A percentile compares a stretch with the other conserved stretches of the same genome.
Conservation (phyloP, 1,140 invertebrate species). For the Lineus longissimus region DNA sequence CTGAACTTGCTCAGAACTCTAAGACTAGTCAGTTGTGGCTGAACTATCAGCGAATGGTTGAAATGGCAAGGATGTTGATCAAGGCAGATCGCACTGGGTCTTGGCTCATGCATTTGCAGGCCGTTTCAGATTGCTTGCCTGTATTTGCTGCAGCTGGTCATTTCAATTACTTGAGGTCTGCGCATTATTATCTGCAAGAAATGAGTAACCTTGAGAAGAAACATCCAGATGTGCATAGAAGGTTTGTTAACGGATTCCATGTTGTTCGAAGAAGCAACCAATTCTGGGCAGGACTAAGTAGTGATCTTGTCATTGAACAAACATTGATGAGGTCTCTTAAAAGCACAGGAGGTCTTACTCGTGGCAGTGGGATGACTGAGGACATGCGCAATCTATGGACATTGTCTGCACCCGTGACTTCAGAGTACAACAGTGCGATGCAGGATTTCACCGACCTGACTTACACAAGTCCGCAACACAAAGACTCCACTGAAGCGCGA, state of each 20-base stretch:
- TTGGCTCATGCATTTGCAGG: conserved; percentile 20
- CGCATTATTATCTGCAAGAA: conserved; percentile 53
- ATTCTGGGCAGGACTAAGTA: not conserved
- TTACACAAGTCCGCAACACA: too few species aligned
- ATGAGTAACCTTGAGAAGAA: conserved; percentile 35
- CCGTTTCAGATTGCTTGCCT: conserved; percentile 45
- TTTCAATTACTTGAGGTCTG: conserved; percentile 54
- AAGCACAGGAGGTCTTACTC: not conserved
- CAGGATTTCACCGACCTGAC: too few species aligned
- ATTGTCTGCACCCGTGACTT: too few species aligned
- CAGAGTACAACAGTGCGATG: too few species aligned
- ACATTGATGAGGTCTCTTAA: conserved; percentile 1
- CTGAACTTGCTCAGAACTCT: not conserved
- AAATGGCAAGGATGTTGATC: conserved; percentile 26
- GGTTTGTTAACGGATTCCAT: conserved; percentile 26
- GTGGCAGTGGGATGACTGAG: too few species aligned
- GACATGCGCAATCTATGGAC: too few species aligned
- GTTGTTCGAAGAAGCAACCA: not conserved
- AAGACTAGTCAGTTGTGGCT: conserved; percentile 5
- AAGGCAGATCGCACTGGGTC: conserved; percentile 31
- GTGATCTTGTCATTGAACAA: conserved; percentile 8
- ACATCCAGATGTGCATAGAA: conserved; percentile 22
- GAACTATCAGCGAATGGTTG: conserved; percentile 30
- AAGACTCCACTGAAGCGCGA: too few species aligned
- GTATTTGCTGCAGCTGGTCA: conserved; percentile 54